Base-by-base conservation (phyloP, 35 echinoderm and acorn worm species). In the Lytechinus variegatus region DNA sequence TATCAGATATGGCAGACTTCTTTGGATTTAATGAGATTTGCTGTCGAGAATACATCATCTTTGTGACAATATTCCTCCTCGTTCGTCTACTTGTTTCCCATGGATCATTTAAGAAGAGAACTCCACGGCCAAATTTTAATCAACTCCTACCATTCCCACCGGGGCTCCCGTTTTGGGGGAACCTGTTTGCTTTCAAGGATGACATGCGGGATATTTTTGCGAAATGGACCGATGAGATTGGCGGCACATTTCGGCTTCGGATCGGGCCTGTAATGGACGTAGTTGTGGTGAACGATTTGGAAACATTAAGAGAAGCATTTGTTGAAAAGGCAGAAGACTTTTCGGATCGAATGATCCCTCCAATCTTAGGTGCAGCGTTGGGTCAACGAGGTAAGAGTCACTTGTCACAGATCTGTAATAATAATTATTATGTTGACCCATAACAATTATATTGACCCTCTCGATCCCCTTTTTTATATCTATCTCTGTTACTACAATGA, bases 251-350 rank as follows among this genome's bases (percentile, higher is more conserved):
- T 53, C 56, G 53, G 5, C 89, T 95, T 28, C 90, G 90, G 54
- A 52, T 95, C 54, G 95, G 95, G 28, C 88, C 87, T 4, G 27
- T 60, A 5, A 51, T 92, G 27, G 61, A 71, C 11, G 52, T 95
- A 21, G 54, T 92, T 10, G 95, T 95, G 5, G 24, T 95, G 16
- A 66, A 56, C 51, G 95, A 95, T 55, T 24, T 91, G 9, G 55
- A 58, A 11, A 55, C 87, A 14, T 54, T 95, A 8, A 27, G 91
- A 52, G 95, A 95, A 29, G 95, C 95, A 14, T 91, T 95, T 91
- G 55, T 95, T n/a, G 86, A 66, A 61, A 87, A 95, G 95, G 87
- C 54, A 29, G 87, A 95, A 13, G 33, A 11, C 7, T 95, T 95
- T 58, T 91, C 95, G 5, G 89, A 91, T 89, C 54, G 95, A 11